Conservation (phyloP, 2,888 invertebrate species). For the Spodoptera littoralis region DNA sequence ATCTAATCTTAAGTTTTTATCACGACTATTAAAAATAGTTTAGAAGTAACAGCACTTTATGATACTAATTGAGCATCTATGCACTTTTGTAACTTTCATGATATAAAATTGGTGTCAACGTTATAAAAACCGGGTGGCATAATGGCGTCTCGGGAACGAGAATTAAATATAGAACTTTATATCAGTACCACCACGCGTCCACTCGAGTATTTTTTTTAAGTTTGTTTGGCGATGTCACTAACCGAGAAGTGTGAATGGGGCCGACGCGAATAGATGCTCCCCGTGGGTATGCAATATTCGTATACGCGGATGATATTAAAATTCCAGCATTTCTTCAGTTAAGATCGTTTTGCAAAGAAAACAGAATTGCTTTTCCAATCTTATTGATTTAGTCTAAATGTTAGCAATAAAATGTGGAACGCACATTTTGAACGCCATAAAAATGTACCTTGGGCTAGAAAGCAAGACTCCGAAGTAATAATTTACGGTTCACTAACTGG, state of each 20-base stretch:
- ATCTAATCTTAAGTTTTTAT: conserved; percentile 59
- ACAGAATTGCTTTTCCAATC: conserved; percentile 26
- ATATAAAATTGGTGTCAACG: conserved; percentile 55
- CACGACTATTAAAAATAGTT: conserved; percentile 44
- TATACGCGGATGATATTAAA: conserved; percentile 40
- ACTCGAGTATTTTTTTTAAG: conserved; percentile 71
- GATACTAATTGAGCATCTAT: conserved; percentile 38
- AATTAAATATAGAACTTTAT: conserved; percentile 87
- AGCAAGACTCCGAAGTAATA: conserved; percentile 70
- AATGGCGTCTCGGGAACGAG: conserved; percentile 70
- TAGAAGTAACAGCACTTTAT: conserved; percentile 34
- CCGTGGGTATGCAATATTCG: conserved; percentile 38
- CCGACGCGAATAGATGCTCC: conserved; percentile 72
- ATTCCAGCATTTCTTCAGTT: conserved; percentile 19
- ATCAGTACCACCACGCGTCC: conserved; percentile 72
- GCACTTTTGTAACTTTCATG: conserved; percentile 32
- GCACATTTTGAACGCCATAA: conserved; percentile 48
- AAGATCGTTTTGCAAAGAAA: conserved; percentile 25
- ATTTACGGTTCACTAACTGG: conserved; percentile 71
- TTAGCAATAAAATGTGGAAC: conserved; percentile 44
- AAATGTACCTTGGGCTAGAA: conserved; percentile 55
- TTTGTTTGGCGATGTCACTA: conserved; percentile 80
- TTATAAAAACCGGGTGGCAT: conserved; percentile 67
- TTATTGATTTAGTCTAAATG: conserved; percentile 31
- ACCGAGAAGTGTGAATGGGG: conserved; percentile 80